Conservation (phyloP, 1,140 invertebrate genomes). For the Camponotus floridanus region DNA sequence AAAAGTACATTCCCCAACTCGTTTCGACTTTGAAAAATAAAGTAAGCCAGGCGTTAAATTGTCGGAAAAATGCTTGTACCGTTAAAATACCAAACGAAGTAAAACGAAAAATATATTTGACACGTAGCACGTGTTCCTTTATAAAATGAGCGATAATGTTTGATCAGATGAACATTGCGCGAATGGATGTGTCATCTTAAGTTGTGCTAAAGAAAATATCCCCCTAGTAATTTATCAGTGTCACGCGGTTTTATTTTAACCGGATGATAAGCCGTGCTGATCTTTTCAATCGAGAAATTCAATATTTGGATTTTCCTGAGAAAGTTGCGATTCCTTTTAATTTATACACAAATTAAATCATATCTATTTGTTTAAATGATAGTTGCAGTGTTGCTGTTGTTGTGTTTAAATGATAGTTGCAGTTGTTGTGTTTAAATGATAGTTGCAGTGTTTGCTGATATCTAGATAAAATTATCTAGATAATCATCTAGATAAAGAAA, state of each 20-base stretch:
- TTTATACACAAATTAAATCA: neutral
- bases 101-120: constrained; percentile 29
- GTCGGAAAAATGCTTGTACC: neutral
- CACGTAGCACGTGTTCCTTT: neutral
- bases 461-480: too few relatives aligned
- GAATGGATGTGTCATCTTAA: neutral
- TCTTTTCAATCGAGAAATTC: neutral
- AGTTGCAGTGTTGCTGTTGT: too few relatives aligned
- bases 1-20: neutral
- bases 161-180: too few relatives aligned
- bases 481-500: too few relatives aligned
- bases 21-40: constrained; percentile 15
- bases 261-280: neutral
- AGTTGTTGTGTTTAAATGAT: too few relatives aligned
- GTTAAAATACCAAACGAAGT: constrained; percentile 4
- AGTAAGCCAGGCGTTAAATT: neutral
- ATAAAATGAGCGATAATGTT: constrained; percentile 11
- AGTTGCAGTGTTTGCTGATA: too few relatives aligned
- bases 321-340: neutral
- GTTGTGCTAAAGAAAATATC: neutral
- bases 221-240: constrained; percentile 18
- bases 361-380: neutral
- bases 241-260: constrained; percentile 15
- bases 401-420: too few relatives aligned
- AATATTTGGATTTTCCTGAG: neutral